Base-by-base conservation (phyloP, 2,888 invertebrate genomes). In the Sclerodermus sp. region DNA sequence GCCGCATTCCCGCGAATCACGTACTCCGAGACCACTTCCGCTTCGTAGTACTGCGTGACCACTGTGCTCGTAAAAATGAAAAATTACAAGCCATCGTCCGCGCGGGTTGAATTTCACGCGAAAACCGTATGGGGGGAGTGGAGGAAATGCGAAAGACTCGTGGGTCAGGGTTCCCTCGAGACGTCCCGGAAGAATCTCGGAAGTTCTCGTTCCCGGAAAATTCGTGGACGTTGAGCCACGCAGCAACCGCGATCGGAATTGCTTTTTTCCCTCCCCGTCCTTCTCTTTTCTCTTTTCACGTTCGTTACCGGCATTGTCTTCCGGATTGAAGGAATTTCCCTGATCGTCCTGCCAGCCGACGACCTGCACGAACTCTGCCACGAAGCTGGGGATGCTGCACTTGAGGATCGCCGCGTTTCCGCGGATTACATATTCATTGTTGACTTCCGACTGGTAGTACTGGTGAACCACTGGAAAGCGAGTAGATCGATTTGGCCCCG, bases 351-450 rank as follows among this genome's bases (percentile, higher is more conserved):
- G 77, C 93, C 93, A 93, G 58, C 90, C 88, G 75, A 90, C 88
- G 45, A 96, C 93, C 76, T 87, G 87, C 45, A 96, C 91, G 80
- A 93, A 95, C 82, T 95, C 94, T 39, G 91, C 88, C 51, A 93
- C 91, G 78, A 93, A 93, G 58, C 91, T 91, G 23, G 93, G 93
- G 69, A 93, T 92, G 71, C 90, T 91, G 81, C 93, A 93, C 79
- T 92, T 92, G 40, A 93, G 81, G 49, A 93, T 89, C 10, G 92
- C 93, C 29, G 91, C 88, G 76, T 93, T 93, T 45, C 93, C 92
- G 64, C 88, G 85, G 67, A 93, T 93, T 38, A 93, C 92, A 79
- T 93, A 92, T 77, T 93, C 93, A 57, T 92, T 91, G 62, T 92
- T 90, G 64, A 93, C 93, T 80, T 93, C 92, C 37, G 91, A 89